These are phyloP conservation scores for Pararge aegeria DNA, from an alignment of 1,140 invertebrate genomes.

Conservation along the genomic window DNA sequence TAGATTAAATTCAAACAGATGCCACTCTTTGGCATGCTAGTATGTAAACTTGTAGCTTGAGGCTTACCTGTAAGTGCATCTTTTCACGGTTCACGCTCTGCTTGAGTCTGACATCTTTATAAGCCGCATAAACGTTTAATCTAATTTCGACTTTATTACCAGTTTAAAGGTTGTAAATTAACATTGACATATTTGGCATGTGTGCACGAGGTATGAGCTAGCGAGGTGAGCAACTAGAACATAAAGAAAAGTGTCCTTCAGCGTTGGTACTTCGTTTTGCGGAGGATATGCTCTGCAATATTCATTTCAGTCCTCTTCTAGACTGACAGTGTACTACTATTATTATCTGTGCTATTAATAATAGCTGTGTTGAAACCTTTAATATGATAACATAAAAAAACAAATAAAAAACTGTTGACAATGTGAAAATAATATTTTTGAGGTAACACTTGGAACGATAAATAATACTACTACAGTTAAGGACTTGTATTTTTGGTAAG, in stretches of 20 bases:
- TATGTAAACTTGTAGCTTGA: conserved; percentile 16
- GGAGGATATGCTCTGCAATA: conserved; percentile 55
- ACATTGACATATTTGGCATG: conserved; percentile 8
- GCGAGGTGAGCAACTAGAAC: conserved; percentile 63
- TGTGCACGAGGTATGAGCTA: conserved; percentile 19
- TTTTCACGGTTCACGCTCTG: conserved; percentile 70
- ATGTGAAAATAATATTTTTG: neutral
- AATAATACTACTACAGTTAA: too few relatives aligned
- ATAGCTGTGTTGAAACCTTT: neutral
- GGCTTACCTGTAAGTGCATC: conserved; percentile 33
- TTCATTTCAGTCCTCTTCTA: conserved; percentile 61
- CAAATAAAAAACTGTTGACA: neutral
- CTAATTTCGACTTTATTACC: conserved; percentile 41
- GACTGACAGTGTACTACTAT: conserved; percentile 34
- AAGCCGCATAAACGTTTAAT: conserved; percentile 25
- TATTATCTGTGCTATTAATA: neutral
- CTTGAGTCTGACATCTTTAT: conserved; percentile 56
- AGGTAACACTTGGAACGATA: neutral
- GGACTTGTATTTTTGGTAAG: too few relatives aligned
- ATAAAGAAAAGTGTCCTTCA: conserved; percentile 71
- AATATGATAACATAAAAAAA: neutral
- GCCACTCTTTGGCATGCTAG: neutral
- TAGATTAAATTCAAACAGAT: too few relatives aligned
- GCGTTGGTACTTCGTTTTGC: conserved; percentile 43
- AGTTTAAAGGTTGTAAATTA: conserved; percentile 28